Conservation (phyloP, 2,888 invertebrate genomes). For the Myopa testacea region DNA sequence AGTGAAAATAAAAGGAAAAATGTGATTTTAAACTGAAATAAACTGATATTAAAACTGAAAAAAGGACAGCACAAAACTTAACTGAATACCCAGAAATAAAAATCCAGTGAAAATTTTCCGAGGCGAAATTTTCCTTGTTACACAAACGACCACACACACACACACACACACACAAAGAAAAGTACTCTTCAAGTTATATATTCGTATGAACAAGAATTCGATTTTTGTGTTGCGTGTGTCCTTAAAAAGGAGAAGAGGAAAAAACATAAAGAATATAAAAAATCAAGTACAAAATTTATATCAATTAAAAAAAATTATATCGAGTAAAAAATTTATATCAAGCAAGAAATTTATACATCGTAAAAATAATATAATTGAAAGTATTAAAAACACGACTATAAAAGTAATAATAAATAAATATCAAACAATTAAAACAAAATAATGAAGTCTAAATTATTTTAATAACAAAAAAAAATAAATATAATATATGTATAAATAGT, state of each 20-base stretch:
- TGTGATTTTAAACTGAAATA: no score
- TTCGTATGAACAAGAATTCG: slow-evolving; percentile 51
- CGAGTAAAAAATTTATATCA: slow-evolving; percentile 41
- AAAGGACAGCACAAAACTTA: neutral
- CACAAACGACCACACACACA: slow-evolving; percentile 42
- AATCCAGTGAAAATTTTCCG: slow-evolving; percentile 10
- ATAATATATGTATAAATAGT: neutral
- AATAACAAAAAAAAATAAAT: neutral
- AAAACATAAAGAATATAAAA: slow-evolving; percentile 15
- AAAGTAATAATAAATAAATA: slow-evolving; percentile 16
- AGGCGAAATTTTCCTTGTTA: slow-evolving; percentile 53
- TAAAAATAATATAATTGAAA: slow-evolving; percentile 25
- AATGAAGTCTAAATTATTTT: neutral
- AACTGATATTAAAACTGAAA: neutral
- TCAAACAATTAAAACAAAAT: neutral
- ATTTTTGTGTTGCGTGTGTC: slow-evolving; percentile 48
- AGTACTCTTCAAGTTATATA: neutral
- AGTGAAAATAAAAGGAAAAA: slow-evolving; percentile 44
- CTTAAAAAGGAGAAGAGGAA: slow-evolving; percentile 36
- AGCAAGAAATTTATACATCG: slow-evolving; percentile 31
- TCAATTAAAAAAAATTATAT: slow-evolving; percentile 42
- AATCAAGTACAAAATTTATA: slow-evolving; percentile 17
- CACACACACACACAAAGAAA: slow-evolving; percentile 52
- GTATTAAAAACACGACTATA: neutral
- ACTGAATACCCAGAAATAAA: neutral